A percentile compares a stretch with the other conserved stretches of the same genome.
Conservation (phyloP, 2,888 invertebrate species). For the Drosophila meridionalis region DNA sequence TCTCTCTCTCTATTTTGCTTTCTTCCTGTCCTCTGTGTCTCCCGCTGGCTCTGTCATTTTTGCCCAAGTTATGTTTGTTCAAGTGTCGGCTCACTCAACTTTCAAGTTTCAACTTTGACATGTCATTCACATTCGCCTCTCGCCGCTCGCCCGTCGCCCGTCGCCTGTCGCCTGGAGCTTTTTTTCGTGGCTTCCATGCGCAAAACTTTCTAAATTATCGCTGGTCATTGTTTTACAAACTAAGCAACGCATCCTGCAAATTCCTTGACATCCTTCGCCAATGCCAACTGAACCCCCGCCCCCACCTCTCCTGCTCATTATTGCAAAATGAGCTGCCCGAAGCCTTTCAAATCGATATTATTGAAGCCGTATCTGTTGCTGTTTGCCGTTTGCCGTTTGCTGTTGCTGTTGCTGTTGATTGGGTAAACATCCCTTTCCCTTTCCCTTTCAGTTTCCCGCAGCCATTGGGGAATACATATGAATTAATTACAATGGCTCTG, state of each 20-base stretch:
- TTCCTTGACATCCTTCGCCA: conserved; percentile 28
- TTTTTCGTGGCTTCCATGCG: conserved; percentile 10
- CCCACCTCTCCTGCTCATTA: conserved; percentile 13
- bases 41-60: conserved; percentile 9
- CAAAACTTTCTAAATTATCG: conserved; percentile 68
- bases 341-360: conserved; percentile 51
- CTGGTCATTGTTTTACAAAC: conserved; percentile 63
- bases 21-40: conserved; percentile 1
- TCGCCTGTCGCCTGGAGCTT: conserved; percentile 5
- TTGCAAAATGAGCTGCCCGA: conserved; percentile 29
- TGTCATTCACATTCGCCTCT: conserved; percentile 45
- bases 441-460: background rate
- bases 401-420: conserved; percentile 4
- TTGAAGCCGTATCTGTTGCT: conserved; percentile 16
- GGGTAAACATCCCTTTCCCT: conserved; percentile 2
- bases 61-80: conserved; percentile 55
- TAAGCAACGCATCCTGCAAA: conserved; percentile 36
- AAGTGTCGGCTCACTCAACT: conserved; percentile 51
- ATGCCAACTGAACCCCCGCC: background rate
- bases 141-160: background rate
- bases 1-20: background rate
- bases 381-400: background rate
- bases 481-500: conserved; percentile 59
- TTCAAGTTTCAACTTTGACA: conserved; percentile 63
- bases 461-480: conserved; percentile 23